Evolutionary conservation across 2,797 vertebrate genomes (phyloP).

Genomic region (Amblyopsis hoosieri): DNA sequence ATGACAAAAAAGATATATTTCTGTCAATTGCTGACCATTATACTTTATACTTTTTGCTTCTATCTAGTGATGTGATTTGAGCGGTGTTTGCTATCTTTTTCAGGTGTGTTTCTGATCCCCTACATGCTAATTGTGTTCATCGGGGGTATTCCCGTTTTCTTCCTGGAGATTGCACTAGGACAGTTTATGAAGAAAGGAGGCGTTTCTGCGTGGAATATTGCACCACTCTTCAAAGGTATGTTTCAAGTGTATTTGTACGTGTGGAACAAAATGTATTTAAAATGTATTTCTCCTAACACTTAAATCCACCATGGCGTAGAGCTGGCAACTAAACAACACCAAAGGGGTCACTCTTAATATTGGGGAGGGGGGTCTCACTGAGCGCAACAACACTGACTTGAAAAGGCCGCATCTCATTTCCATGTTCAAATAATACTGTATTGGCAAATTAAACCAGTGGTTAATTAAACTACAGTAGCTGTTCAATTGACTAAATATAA

Average conservation of each 20-base stretch:
- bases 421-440: too few relatives aligned
- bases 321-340: too few relatives aligned
- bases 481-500: background rate
- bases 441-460: background rate
- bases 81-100: slow-evolving; percentile 32
- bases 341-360: too few relatives aligned
- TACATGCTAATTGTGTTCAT: slow-evolving; percentile 89
- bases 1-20: too few relatives aligned
- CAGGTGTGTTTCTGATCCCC: slow-evolving; percentile 91
- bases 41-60: too few relatives aligned
- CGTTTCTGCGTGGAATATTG: slow-evolving; percentile 91
- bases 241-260: background rate
- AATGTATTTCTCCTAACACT: background rate
- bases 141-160: slow-evolving; percentile 91
- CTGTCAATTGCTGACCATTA: too few relatives aligned
- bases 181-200: slow-evolving; percentile 95
- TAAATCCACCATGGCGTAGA: too few relatives aligned
- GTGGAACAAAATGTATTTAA: background rate
- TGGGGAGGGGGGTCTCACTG: too few relatives aligned
- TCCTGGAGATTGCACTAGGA: slow-evolving; percentile 90
- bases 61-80: background rate
- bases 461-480: background rate
- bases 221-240: slow-evolving; percentile 90
- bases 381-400: too few relatives aligned
- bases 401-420: too few relatives aligned